phyloP scores from a whole-genome alignment of 2,113 vertebrate species.

The Lontra canadensis region DNA sequence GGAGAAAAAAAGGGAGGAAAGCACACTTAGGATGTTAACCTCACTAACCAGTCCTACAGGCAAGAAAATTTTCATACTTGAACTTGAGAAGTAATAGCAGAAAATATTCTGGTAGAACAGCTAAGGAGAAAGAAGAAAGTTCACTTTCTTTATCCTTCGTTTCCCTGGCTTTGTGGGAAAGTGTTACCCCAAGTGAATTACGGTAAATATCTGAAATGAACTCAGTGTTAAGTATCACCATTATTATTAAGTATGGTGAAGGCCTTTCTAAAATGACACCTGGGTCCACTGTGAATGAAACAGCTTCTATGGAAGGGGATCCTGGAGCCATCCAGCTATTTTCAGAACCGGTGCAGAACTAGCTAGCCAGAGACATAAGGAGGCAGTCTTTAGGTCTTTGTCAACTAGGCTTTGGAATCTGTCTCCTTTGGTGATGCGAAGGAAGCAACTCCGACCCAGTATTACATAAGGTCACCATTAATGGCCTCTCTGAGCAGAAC shows the following conservation, averaged over 20 bases:
- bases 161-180: background rate
- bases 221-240: background rate
- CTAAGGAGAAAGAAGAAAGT: background rate
- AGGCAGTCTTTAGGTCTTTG: background rate
- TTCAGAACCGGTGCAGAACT: too few relatives aligned
- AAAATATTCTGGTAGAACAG: background rate
- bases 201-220: background rate
- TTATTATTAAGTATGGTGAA: background rate
- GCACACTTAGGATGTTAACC: background rate
- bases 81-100: background rate
- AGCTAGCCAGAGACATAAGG: too few relatives aligned
- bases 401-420: background rate
- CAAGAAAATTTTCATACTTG: background rate
- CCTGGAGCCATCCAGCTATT: background rate
- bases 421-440: background rate
- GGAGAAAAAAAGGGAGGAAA: background rate
- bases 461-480: rapidly evolving
- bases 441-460: background rate
- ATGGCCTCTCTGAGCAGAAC: background rate
- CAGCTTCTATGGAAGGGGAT: background rate
- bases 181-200: background rate
- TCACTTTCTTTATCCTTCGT: background rate
- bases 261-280: background rate
- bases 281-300: background rate
- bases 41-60: background rate